Evolutionary conservation across 2,797 vertebrate genomes (phyloP).

Genomic region (Peromyscus attwateri): DNA sequence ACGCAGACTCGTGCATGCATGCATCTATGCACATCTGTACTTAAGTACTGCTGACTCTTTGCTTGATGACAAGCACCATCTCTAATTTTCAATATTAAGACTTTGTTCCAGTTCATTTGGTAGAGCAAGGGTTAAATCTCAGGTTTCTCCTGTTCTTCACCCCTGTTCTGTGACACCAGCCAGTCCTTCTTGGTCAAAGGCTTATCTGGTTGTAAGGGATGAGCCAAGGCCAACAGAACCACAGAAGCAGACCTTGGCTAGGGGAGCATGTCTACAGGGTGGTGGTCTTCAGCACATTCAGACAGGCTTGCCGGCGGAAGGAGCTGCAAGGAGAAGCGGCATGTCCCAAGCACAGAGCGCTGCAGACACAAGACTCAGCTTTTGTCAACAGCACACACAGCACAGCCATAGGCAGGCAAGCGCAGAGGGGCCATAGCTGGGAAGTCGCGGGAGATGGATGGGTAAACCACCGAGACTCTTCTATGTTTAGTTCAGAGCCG

Average conservation of each 20-base stretch:
- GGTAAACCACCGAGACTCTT: neutral
- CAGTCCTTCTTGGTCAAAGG: neutral
- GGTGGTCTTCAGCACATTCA: neutral
- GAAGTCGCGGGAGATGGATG: neutral
- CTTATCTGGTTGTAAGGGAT: neutral
- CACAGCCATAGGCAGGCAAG: neutral
- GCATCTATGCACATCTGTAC: neutral
- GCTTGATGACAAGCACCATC: neutral
- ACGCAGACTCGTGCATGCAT: accelerated
- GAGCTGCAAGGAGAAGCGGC: neutral
- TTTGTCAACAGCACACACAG: neutral
- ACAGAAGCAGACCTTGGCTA: neutral
- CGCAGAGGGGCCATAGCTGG: neutral
- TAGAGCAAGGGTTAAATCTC: neutral
- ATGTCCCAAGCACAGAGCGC: neutral
- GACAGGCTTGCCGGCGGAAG: neutral
- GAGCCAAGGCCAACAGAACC: neutral
- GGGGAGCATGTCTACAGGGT: neutral
- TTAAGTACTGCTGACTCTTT: neutral
- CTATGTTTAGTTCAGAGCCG: neutral
- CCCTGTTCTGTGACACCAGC: neutral
- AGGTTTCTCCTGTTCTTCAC: neutral
- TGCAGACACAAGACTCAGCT: neutral
- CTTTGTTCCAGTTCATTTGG: neutral
- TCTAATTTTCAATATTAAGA: conserved; percentile 7